These are phyloP conservation scores for Phortica okadai DNA, from an alignment of 2,888 invertebrate species.

Conservation along the genomic window DNA sequence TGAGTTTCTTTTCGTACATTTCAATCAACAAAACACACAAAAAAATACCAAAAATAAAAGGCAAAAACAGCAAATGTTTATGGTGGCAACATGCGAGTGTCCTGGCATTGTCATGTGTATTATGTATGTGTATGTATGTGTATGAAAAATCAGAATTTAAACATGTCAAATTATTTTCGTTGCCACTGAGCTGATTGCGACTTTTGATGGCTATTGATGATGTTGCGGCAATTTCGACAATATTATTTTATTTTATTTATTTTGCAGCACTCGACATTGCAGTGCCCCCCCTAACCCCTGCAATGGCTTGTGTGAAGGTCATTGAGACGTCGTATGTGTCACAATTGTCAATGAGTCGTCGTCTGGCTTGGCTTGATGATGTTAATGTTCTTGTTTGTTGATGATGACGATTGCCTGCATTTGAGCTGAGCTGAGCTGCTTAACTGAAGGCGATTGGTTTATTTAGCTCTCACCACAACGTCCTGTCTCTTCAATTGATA, in stretches of 20 bases:
- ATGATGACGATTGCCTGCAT: constrained; percentile 12
- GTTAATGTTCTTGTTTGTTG: not conserved
- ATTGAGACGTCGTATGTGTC: constrained; percentile 27
- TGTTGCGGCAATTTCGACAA: constrained; percentile 29
- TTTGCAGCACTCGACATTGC: not conserved
- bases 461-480: not conserved
- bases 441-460: constrained; percentile 11
- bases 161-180: constrained; percentile 14
- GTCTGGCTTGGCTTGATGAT: not conserved
- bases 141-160: constrained; percentile 29
- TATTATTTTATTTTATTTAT: constrained; percentile 11
- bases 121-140: not conserved
- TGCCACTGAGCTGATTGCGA: not conserved
- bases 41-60: not conserved
- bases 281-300: not conserved
- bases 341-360: not conserved
- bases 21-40: not conserved
- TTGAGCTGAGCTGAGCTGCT: not conserved
- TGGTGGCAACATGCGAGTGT: not conserved
- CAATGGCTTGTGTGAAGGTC: not conserved
- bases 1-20: not conserved
- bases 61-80: not conserved
- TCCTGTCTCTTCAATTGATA: constrained; percentile 9
- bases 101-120: not conserved
- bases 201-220: constrained; percentile 7